phyloP scores from a whole-genome alignment of 2,797 vertebrate genomes.

The Tarsius wallacei region DNA sequence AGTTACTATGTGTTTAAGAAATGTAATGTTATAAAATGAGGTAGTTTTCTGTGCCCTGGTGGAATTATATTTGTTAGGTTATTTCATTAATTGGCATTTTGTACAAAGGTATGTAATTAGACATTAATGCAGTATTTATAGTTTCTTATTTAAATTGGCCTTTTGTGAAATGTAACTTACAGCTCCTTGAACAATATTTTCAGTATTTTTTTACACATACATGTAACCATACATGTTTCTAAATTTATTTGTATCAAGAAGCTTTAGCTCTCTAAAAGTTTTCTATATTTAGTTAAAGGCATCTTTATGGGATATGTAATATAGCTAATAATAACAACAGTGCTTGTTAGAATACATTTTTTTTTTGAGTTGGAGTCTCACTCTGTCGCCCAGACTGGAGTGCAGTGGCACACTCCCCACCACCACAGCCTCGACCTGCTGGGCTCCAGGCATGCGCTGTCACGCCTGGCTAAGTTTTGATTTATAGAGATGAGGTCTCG shows the following conservation, averaged over 20 bases:
- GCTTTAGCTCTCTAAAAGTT: slow-evolving; percentile 30
- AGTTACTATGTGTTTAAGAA: neutral
- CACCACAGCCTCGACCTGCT: no score
- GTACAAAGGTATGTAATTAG: neutral
- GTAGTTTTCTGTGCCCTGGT: neutral
- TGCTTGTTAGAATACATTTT: slow-evolving; percentile 69
- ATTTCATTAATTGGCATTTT: slow-evolving; percentile 46
- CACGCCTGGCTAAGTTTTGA: no score
- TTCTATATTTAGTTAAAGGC: slow-evolving; percentile 48
- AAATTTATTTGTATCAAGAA: slow-evolving; percentile 51
- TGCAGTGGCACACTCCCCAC: no score
- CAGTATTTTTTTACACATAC: slow-evolving; percentile 1
- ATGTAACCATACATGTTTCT: slow-evolving; percentile 29
- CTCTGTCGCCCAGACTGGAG: no score
- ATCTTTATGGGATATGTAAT: slow-evolving; percentile 66
- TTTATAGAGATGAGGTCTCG: no score
- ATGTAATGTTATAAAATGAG: neutral
- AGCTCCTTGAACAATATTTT: neutral
- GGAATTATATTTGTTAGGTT: slow-evolving; percentile 14
- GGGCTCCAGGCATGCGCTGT: no score
- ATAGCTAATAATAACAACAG: slow-evolving; percentile 7
- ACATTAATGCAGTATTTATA: neutral
- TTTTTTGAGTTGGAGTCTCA: no score
- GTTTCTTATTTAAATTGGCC: slow-evolving; percentile 33
- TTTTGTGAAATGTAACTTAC: neutral